Evolutionary conservation across 2,888 invertebrate species (phyloP), one percentile per base, ranked within the genome.

Genomic region (Arrhopalites spinosus): DNA sequence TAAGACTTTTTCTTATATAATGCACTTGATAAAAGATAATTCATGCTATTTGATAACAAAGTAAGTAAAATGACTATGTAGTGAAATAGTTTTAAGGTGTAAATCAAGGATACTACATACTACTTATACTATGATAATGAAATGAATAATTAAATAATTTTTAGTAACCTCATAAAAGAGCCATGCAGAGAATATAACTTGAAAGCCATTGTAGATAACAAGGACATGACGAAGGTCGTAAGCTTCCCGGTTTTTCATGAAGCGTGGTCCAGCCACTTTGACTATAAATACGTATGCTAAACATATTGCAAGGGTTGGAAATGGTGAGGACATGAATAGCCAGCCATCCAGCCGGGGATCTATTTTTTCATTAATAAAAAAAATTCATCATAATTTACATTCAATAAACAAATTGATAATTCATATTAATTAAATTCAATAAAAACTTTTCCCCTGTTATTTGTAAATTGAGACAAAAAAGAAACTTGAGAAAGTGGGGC

Each of bases 261-360:
- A 84, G 84, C 89, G 90, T 47, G 95, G 95, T 1, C 95, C 94
- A 77, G 91, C 83, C 75, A 90, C 91, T 90, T 94, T 95, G 86
- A 96, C 96, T 87, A 94, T 87, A 88, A 93, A 92, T 84, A 96
- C 91, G 88, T 97, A 98, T 85, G 89, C 87, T 86, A 95, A 87
- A 88, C 96, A 96, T 87, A 96, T 92, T 86, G 92, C 88, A 86
- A 96, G 88, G 83, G 96, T 96, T 84, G 96, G 96, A 85, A 94
- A 90, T 79, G 96, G 96, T 83, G 94, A 94, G 85, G 93, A 92
- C 95, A 98, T 96, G 88, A 97, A 89, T 84, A 93, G 91, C 94
- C 94, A 96, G 87, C 92, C 90, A 86, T 93, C 93, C 84, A 96
- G 94, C 85, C 97, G 89, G 80, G 91, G 89, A 88, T 94, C 94